These are phyloP conservation scores for Porites cylindrica DNA, from an alignment of 92 coral and sea anemone species.

Conservation along the genomic window DNA sequence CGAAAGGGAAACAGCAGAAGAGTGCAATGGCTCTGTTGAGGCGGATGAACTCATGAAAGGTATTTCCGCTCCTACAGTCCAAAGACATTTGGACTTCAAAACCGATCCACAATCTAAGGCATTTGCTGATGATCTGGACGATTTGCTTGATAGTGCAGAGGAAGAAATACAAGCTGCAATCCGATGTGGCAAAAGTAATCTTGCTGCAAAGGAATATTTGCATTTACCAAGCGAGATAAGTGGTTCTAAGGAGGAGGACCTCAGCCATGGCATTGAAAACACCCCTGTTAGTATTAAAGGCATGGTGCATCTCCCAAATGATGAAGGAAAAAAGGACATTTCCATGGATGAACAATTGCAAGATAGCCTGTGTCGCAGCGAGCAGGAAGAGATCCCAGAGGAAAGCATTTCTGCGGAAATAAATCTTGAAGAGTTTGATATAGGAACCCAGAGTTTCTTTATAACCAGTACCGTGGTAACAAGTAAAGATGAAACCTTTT, in stretches of 20 bases:
- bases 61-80: background rate
- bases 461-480: background rate
- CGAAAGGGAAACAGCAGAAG: background rate
- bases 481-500: background rate
- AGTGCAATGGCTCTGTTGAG: background rate
- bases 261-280: background rate
- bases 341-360: background rate
- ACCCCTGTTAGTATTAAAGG: background rate
- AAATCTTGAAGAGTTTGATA: background rate
- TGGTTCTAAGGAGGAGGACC: background rate
- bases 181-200: background rate
- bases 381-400: conserved; percentile 4
- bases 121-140: background rate
- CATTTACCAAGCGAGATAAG: background rate
- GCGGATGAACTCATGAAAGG: background rate
- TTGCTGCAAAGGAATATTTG: background rate
- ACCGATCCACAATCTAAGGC: background rate
- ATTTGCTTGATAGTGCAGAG: conserved; percentile 4
- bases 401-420: background rate
- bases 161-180: background rate
- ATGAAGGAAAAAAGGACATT: background rate
- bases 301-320: background rate
- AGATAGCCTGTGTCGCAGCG: background rate
- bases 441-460: background rate
- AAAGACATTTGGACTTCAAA: background rate